Conservation (phyloP, 1,140 invertebrate species). For the Bradynema listronoti region DNA sequence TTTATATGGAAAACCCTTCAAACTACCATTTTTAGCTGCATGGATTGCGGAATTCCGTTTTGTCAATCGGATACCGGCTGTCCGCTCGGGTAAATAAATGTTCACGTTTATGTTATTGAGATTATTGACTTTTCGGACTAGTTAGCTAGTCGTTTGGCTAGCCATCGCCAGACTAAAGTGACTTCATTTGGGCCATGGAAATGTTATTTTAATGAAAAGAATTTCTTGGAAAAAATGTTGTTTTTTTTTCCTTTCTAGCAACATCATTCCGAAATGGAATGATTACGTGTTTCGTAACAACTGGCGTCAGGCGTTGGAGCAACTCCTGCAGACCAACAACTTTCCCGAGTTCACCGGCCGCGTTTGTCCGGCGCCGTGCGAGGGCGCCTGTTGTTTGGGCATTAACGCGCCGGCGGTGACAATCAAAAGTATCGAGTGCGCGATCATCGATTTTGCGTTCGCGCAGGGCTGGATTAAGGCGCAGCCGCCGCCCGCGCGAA, state of each 20-base stretch:
- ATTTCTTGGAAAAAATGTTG: no score
- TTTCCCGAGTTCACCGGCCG: constrained; percentile 98
- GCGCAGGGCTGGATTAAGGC: constrained; percentile 89
- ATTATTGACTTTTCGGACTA: no score
- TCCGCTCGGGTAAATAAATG: no score
- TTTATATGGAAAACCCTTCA: no score
- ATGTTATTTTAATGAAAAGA: background rate
- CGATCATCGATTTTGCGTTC: constrained; percentile 96
- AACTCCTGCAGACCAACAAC: constrained; percentile 94
- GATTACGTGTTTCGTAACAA: constrained; percentile 84
- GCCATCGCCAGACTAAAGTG: no score
- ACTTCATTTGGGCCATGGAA: no score
- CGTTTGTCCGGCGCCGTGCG: constrained; percentile 95
- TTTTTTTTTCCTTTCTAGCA: no score
- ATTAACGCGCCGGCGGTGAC: constrained; percentile 83
- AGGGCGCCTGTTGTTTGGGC: constrained; percentile 91
- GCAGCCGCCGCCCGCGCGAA: constrained; percentile 68
- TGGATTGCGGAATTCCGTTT: constrained; percentile 98
- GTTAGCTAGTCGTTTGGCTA: no score
- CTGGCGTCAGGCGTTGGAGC: constrained; percentile 90
- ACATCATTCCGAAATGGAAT: constrained; percentile 99
- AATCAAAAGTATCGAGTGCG: constrained; percentile 97
- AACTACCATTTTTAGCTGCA: no score
- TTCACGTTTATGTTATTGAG: no score
- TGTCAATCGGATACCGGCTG: constrained; percentile 71